Evolutionary conservation across 2,113 vertebrate genomes (phyloP).

Genomic region (Corythornis madagascariensis): DNA sequence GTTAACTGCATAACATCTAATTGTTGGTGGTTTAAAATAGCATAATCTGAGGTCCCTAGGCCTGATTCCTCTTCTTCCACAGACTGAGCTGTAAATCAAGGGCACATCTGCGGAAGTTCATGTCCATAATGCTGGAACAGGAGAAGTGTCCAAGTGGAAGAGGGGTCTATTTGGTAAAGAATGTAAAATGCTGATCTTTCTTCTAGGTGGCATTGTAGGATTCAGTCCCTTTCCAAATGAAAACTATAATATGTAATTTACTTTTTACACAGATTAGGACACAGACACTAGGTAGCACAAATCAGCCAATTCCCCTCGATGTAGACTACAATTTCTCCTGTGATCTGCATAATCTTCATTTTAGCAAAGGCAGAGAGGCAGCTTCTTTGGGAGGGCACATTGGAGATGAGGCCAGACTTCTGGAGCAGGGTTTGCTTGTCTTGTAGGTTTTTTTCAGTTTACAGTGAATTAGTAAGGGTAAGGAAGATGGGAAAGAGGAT

Average conservation of each 20-base stretch:
- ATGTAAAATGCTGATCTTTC: not conserved
- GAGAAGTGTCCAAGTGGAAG: not conserved
- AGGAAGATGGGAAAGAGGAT: not conserved
- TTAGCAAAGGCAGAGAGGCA: not conserved
- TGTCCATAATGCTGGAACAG: fast-evolving
- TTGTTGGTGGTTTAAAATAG: slow-evolving; percentile 46
- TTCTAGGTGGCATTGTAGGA: not conserved
- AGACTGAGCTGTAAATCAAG: slow-evolving; percentile 1
- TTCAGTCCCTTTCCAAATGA: not conserved
- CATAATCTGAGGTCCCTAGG: not conserved
- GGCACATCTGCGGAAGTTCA: not conserved
- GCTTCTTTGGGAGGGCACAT: not conserved
- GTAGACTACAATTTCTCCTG: not conserved
- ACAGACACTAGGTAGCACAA: not conserved
- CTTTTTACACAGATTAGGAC: not conserved
- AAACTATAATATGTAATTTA: fast-evolving
- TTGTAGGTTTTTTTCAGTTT: not conserved
- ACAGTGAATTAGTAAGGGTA: not conserved
- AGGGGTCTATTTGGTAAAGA: not conserved
- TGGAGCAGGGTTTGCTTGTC: not conserved
- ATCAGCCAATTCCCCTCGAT: not conserved
- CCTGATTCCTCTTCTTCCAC: not conserved
- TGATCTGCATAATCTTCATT: not conserved
- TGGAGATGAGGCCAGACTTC: not conserved
- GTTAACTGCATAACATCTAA: slow-evolving; percentile 43